A percentile compares a stretch with the other conserved stretches of the same genome.
Conservation (phyloP, 1,140 invertebrate species). For the Bombus balteatus region DNA sequence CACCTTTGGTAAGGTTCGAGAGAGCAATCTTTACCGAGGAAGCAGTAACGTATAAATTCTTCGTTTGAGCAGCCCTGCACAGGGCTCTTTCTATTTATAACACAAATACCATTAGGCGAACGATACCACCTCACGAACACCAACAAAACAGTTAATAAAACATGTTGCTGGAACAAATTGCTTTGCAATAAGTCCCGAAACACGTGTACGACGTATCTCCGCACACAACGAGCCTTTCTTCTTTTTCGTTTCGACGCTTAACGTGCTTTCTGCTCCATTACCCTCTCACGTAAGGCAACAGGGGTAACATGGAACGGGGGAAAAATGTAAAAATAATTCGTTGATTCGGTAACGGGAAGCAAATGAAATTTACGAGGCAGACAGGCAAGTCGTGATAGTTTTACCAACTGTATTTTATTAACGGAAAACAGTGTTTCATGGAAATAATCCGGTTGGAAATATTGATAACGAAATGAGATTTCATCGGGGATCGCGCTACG, state of each 20-base stretch:
- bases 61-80: conserved; percentile 22
- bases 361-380: conserved; percentile 2
- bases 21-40: conserved; percentile 11
- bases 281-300: background rate
- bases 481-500: background rate
- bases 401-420: background rate
- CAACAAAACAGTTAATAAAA: conserved; percentile 39
- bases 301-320: background rate
- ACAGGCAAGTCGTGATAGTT: background rate
- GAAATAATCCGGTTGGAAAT: conserved; percentile 5
- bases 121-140: conserved; percentile 6
- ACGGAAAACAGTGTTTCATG: too few species aligned
- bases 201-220: conserved; percentile 23
- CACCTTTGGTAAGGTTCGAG: conserved; percentile 34
- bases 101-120: conserved; percentile 17
- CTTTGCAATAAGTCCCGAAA: conserved; percentile 24
- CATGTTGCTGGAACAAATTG: conserved; percentile 7
- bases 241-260: conserved; percentile 10
- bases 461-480: conserved; percentile 25
- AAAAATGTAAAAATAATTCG: conserved; percentile 21
- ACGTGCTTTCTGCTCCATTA: conserved; percentile 25
- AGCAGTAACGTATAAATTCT: conserved; percentile 59
- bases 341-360: background rate
- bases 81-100: background rate
- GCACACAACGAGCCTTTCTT: background rate